A percentile compares a stretch with the other conserved stretches of the same genome.
phyloP scores from a whole-genome alignment of 1,140 invertebrate genomes.

The Euura saliciscinereae region DNA sequence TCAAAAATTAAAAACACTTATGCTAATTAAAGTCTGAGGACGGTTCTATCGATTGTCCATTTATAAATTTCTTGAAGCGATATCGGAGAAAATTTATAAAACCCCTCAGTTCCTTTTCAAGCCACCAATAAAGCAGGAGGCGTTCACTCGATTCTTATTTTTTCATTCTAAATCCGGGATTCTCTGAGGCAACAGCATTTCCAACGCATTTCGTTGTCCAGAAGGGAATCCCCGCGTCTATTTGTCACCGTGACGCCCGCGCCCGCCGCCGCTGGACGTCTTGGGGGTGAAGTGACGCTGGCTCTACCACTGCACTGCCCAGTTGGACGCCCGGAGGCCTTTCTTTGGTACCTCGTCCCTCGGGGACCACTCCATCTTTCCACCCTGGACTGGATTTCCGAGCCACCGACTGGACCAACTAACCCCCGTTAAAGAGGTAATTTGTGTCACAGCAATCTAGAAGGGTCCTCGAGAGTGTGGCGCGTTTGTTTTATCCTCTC shows the following conservation, averaged over 20 bases:
- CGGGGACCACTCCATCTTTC: slow-evolving; percentile 32
- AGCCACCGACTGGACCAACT: slow-evolving; percentile 14
- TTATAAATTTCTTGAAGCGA: too few species aligned
- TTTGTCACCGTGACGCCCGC: slow-evolving; percentile 23
- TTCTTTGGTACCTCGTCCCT: slow-evolving; percentile 20
- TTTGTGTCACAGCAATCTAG: slow-evolving; percentile 30
- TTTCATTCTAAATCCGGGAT: background rate
- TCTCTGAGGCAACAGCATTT: background rate
- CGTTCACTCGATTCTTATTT: too few species aligned
- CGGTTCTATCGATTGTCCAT: too few species aligned
- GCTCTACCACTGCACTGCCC: slow-evolving; percentile 21
- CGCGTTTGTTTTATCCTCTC: background rate
- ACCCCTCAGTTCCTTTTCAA: too few species aligned
- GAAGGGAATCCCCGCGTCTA: slow-evolving; percentile 12
- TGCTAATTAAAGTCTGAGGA: slow-evolving; percentile 21
- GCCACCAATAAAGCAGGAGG: too few species aligned
- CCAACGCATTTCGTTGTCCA: too few species aligned
- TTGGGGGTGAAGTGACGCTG: slow-evolving; percentile 15
- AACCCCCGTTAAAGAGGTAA: slow-evolving; percentile 31
- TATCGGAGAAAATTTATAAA: too few species aligned
- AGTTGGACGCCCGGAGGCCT: slow-evolving; percentile 13
- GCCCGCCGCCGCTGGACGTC: slow-evolving; percentile 8
- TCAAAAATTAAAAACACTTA: slow-evolving; percentile 32
- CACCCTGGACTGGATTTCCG: slow-evolving; percentile 20
- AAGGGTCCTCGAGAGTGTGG: slow-evolving; percentile 22